phyloP scores from a whole-genome alignment of 2,888 invertebrate genomes.

The Xestia rhomboidea region DNA sequence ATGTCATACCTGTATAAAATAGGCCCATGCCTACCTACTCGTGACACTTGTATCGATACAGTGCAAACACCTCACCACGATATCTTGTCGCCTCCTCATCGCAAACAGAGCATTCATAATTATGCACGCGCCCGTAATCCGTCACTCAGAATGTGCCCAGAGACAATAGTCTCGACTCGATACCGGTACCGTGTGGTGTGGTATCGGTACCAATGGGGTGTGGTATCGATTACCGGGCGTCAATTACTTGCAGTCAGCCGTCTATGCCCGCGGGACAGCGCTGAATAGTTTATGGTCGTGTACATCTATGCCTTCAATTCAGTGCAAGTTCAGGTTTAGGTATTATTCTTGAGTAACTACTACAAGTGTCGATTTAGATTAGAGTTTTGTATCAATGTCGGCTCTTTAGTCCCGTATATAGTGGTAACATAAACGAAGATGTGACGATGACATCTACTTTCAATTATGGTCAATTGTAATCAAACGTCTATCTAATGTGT shows the following conservation, averaged over 20 bases:
- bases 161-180: slow-evolving; percentile 34
- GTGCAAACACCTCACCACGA: neutral
- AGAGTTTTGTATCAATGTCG: neutral
- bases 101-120: neutral
- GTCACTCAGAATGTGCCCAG: slow-evolving; percentile 31
- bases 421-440: neutral
- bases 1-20: neutral
- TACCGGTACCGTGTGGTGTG: slow-evolving; percentile 6
- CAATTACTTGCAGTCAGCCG: slow-evolving; percentile 15
- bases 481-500: neutral
- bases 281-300: neutral
- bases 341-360: neutral
- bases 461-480: neutral
- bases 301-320: neutral
- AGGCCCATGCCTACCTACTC: neutral
- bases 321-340: neutral
- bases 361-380: neutral
- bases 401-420: neutral
- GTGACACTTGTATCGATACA: neutral
- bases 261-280: slow-evolving; percentile 26
- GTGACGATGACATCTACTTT: neutral
- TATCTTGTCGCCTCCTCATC: neutral
- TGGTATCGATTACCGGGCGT: slow-evolving; percentile 31
- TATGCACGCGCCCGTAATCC: slow-evolving; percentile 7
- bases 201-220: neutral